phyloP scores from a whole-genome alignment of 2,888 invertebrate genomes.

The Tetragonula carbonaria region DNA sequence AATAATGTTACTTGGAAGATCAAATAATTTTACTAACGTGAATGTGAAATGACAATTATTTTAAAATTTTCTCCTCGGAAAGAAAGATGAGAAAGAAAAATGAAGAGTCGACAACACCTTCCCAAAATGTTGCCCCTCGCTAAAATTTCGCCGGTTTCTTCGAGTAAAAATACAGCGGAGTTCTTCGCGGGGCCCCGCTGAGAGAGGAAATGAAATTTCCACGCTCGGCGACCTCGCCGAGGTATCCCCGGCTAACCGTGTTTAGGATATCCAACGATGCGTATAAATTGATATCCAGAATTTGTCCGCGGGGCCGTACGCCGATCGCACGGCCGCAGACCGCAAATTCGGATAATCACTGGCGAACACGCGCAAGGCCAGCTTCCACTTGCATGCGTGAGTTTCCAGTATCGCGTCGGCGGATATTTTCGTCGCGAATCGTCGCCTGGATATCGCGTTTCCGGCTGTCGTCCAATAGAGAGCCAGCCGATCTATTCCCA shows the following conservation, averaged over 20 bases:
- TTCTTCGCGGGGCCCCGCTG: not conserved
- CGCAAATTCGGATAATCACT: constrained; percentile 56
- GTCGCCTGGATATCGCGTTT: not conserved
- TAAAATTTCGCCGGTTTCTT: not conserved
- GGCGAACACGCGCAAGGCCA: constrained; percentile 22
- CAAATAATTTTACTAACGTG: too few species aligned
- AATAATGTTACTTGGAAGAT: too few species aligned
- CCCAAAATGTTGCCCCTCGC: not conserved
- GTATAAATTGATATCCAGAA: constrained; percentile 57
- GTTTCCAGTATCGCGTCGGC: constrained; percentile 15
- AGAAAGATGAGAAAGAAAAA: too few species aligned
- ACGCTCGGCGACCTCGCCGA: not conserved
- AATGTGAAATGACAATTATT: too few species aligned
- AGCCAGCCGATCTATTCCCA: too few species aligned
- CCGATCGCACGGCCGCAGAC: constrained; percentile 40
- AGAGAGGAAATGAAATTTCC: not conserved
- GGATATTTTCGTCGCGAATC: constrained; percentile 8
- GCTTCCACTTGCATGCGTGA: not conserved
- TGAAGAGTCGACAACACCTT: not conserved
- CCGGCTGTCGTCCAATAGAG: not conserved
- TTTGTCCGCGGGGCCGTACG: constrained; percentile 6
- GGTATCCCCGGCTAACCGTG: constrained; percentile 35
- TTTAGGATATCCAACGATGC: constrained; percentile 46
- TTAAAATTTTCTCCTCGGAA: too few species aligned
- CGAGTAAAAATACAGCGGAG: not conserved